These are phyloP conservation scores for Nipponacmea schrenckii DNA, from an alignment of 2,888 invertebrate species.

Conservation along the genomic window DNA sequence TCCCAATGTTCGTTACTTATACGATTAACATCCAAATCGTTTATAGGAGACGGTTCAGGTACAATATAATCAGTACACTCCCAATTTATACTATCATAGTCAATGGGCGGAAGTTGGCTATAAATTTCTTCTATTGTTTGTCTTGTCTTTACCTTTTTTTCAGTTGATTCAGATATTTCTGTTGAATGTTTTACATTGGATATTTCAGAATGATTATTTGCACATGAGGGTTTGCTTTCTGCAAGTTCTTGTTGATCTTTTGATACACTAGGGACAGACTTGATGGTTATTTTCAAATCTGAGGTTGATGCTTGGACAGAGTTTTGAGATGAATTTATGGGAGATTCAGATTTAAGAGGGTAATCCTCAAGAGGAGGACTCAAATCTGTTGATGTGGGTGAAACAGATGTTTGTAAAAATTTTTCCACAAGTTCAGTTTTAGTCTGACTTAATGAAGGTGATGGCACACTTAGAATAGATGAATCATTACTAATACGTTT, in stretches of 20 bases:
- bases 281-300: no score
- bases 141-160: constrained; percentile 24
- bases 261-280: neutral
- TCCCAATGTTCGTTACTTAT: constrained; percentile 66
- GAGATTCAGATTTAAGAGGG: constrained; percentile 74
- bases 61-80: constrained; percentile 72
- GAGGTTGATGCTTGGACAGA: constrained; percentile 28
- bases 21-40: constrained; percentile 57
- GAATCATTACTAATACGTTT: constrained; percentile 45
- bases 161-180: neutral
- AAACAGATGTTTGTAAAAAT: constrained; percentile 63
- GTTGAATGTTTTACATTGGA: neutral
- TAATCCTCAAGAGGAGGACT: constrained; percentile 49
- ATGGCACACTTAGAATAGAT: constrained; percentile 37
- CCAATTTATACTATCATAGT: constrained; percentile 72
- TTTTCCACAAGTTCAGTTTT: constrained; percentile 69
- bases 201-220: neutral
- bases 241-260: neutral
- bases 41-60: constrained; percentile 33
- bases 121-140: constrained; percentile 70
- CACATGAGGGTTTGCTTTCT: neutral
- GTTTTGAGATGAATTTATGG: constrained; percentile 35
- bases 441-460: constrained; percentile 53
- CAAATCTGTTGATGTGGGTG: constrained; percentile 46
- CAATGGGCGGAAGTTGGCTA: constrained; percentile 76